phyloP scores from a whole-genome alignment of 2,113 vertebrate genomes.

The Centrocercus urophasianus region DNA sequence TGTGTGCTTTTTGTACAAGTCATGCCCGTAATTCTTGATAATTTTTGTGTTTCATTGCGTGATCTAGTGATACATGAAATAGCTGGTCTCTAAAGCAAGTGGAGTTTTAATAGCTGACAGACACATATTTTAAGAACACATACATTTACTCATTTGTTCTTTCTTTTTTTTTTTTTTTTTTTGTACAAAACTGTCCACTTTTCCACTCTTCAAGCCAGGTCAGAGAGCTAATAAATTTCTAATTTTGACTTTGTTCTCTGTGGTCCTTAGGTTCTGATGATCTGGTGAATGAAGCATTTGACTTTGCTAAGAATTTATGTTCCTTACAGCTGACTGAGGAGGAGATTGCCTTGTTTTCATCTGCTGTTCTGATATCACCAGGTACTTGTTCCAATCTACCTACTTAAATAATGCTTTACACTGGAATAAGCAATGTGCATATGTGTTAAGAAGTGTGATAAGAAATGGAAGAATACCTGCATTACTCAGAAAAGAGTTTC shows the following conservation, averaged over 20 bases:
- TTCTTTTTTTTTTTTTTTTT: no score
- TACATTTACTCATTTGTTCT: background rate
- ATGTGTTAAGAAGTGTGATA: background rate
- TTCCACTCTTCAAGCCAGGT: background rate
- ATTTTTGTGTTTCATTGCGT: background rate
- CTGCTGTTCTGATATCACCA: conserved; percentile 98
- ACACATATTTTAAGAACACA: background rate
- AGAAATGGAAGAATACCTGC: background rate
- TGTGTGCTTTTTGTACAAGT: background rate
- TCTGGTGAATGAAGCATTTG: conserved; percentile 96
- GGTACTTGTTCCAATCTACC: conserved; percentile 75
- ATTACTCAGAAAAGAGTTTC: background rate
- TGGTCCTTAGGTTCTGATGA: conserved; percentile 91
- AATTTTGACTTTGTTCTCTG: conserved; percentile 36
- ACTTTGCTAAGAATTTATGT: conserved; percentile 98
- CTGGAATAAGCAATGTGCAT: background rate
- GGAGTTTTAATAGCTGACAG: background rate
- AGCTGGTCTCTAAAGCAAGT: background rate
- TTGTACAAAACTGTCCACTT: background rate
- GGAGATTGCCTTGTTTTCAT: conserved; percentile 98
- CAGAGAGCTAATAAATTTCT: conserved; percentile 30
- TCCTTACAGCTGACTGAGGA: conserved; percentile 97
- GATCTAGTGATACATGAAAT: background rate
- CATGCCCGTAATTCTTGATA: background rate
- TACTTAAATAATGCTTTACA: background rate